Percentiles rank a stretch among this genome's conserved stretches.
These are phyloP conservation scores for Lichenostomus cassidix DNA, from an alignment of 2,113 vertebrate species.

Conservation along the genomic window DNA sequence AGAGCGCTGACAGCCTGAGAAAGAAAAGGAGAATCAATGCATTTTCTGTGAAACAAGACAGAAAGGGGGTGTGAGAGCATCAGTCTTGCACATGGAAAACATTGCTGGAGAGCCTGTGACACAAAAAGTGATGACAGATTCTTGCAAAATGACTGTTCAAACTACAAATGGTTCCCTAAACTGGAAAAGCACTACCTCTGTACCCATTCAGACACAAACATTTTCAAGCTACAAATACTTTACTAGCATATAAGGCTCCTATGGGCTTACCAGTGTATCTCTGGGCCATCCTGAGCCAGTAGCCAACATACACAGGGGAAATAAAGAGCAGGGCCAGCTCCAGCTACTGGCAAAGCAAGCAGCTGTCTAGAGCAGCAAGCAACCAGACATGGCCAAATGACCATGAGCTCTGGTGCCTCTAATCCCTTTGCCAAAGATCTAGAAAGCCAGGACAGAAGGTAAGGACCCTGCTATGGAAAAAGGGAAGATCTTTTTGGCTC, in stretches of 20 bases:
- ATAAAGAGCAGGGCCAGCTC: neutral
- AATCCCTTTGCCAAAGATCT: neutral
- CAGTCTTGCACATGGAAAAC: conserved; percentile 44
- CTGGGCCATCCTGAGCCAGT: neutral
- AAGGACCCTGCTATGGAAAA: neutral
- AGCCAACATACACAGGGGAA: neutral
- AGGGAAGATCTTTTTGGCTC: neutral
- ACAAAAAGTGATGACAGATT: conserved; percentile 50
- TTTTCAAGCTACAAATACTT: neutral
- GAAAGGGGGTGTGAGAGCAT: neutral
- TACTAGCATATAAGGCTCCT: neutral
- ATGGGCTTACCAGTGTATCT: neutral
- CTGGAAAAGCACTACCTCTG: conserved; percentile 12
- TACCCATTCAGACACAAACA: neutral
- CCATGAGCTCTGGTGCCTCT: neutral
- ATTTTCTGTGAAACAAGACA: conserved; percentile 20
- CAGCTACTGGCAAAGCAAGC: neutral
- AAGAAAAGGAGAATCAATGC: neutral
- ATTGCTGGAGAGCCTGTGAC: conserved; percentile 28
- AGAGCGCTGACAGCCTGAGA: neutral
- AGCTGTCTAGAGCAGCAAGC: neutral
- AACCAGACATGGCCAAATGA: neutral
- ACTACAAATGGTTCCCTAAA: conserved; percentile 29
- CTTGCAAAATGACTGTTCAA: conserved; percentile 45
- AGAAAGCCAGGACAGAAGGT: neutral